Evolutionary conservation across 2,888 invertebrate genomes (phyloP), one percentile per base, ranked within the genome.

Genomic region (Apotomis capreana): DNA sequence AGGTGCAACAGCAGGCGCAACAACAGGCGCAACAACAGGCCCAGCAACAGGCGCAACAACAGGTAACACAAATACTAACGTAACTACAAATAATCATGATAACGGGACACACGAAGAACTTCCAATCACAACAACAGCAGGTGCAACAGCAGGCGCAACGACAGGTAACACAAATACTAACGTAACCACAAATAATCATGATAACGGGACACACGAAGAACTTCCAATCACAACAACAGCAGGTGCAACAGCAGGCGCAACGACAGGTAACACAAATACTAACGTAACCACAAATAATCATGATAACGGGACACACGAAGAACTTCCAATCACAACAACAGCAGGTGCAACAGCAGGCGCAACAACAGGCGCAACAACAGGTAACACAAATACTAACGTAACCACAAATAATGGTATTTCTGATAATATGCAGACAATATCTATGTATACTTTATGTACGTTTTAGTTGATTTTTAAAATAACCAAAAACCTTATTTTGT

Each of bases 1-100:
- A 86, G 75, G 84, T 83, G 51, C 78, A 78, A 54, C 83, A 83
- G 69, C 87, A 87, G 63, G 84, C 84, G 3, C 83, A 86, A 51
- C 83, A 83, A 73, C 83, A 82, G 63, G 84, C 83, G 3, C 83
- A 85, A 67, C 85, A 85, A 79, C 88, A 94, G 82, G 88, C 90
- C 78, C 83, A 89, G 69, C 80, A 81, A 69, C 49, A 78, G 62
- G 84, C 86, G 62, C 87, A 90, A 73, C 89, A 81, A 82, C 26
- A 26, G 4, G 15, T 40, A 40, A 40, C 6, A 40, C 40, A 40
- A 40, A 69, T 74, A 76, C 9, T 26, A 26, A 26, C 26, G 26
- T 26, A 26, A 26, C 2, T 2, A 74, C 58, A 78, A 26, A 79
- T 68, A 73, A 78, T 71, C 73, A 74, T 74, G 74, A 74, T 67